These are phyloP conservation scores for Uropetala carovei DNA, from an alignment of 2,888 invertebrate genomes.

Conservation along the genomic window DNA sequence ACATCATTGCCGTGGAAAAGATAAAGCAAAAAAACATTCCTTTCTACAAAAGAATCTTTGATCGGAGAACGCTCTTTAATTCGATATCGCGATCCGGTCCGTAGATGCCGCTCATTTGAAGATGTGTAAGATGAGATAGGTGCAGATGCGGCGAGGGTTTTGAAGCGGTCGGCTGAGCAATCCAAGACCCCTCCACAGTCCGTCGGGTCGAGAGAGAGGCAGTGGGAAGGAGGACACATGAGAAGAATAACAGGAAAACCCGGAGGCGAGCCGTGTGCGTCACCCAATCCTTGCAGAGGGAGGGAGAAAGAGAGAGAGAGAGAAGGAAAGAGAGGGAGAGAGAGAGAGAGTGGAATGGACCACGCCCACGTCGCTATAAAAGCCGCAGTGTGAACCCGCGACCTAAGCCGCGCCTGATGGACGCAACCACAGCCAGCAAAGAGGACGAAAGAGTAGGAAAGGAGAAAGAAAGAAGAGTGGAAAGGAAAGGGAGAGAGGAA, in stretches of 20 bases:
- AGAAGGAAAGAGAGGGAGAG: too few relatives aligned
- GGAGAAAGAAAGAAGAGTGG: not conserved
- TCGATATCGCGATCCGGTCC: too few relatives aligned
- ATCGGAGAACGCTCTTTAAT: too few relatives aligned
- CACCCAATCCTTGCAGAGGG: conserved; percentile 14
- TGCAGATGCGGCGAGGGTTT: too few relatives aligned
- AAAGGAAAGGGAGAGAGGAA: not conserved
- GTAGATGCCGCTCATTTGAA: too few relatives aligned
- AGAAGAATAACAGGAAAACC: not conserved
- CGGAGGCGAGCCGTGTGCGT: conserved; percentile 12
- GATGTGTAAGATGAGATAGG: too few relatives aligned
- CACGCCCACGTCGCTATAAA: conserved; percentile 47
- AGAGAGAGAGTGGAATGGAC: conserved; percentile 5
- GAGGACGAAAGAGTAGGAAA: not conserved
- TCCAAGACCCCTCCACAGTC: not conserved
- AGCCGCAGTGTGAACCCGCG: conserved; percentile 56
- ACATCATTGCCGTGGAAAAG: too few relatives aligned
- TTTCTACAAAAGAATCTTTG: too few relatives aligned
- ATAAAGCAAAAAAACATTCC: too few relatives aligned
- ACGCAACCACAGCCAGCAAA: not conserved
- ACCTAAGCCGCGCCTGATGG: conserved; percentile 26
- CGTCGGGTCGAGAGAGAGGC: not conserved
- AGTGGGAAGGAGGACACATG: not conserved
- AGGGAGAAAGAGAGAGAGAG: too few relatives aligned
- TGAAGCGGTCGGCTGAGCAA: too few relatives aligned